Percentiles rank a stretch among this genome's conserved stretches.
Evolutionary conservation across 1,140 invertebrate species (phyloP).

Genomic region (Aphis craccivora): DNA sequence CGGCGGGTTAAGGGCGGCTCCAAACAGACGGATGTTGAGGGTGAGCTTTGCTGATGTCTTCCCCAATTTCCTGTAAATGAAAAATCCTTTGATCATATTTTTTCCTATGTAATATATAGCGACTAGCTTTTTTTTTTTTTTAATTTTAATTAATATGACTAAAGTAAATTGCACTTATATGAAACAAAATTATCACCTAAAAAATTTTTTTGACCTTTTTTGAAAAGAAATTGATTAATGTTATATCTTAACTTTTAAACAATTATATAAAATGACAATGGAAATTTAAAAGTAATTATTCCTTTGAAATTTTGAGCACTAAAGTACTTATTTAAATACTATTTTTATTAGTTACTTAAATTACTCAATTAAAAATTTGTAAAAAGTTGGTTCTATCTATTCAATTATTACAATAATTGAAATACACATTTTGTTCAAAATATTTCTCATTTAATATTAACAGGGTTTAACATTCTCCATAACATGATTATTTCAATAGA

Average conservation of each 20-base stretch:
- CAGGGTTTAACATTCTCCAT: not conserved
- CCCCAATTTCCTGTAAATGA: constrained; percentile 27
- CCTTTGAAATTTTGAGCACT: not conserved
- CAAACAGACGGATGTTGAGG: constrained; percentile 69
- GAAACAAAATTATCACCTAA: not conserved
- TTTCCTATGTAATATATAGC: not conserved
- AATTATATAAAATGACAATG: not conserved
- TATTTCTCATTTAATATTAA: not conserved
- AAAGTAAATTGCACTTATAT: not conserved
- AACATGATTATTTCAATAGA: not conserved
- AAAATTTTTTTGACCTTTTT: constrained; percentile 28
- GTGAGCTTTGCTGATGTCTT: constrained; percentile 63
- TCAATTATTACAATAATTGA: not conserved
- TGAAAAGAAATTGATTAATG: not conserved
- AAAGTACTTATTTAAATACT: not conserved
- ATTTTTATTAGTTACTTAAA: constrained; percentile 8
- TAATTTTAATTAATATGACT: not conserved
- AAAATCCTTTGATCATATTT: constrained; percentile 2
- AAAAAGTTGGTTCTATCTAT: not conserved
- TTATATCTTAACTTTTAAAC: constrained; percentile 10
- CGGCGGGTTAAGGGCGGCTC: constrained; percentile 62
- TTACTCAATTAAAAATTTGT: not conserved
- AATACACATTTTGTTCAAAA: not conserved
- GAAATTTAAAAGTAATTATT: not conserved
- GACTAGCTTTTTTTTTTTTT: not conserved